Base-by-base conservation (phyloP, 2,113 vertebrate genomes). In the Neolamprologus sp. region DNA sequence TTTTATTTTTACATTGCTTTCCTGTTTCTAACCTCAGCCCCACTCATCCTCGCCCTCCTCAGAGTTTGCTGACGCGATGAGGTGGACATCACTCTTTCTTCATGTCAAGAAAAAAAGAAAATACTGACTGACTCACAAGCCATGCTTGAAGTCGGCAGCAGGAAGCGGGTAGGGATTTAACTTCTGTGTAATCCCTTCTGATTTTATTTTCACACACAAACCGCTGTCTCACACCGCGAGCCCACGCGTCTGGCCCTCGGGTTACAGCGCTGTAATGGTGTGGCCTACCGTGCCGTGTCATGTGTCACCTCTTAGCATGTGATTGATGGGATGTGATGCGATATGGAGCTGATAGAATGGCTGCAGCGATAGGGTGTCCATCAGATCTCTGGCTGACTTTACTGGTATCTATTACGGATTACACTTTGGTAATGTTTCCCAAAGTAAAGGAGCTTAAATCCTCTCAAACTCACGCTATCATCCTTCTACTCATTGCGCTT, bases 361-460 rank as follows among this genome's bases (percentile, higher is more conserved):
- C 87, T 19, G 78, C 86, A 58, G 37, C 47, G 84, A 87, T 81
- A 60, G 83, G 82, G 49, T 54, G 87, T 89, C 87, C 87, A 87
- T 87, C 83, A 75, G 87, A 91, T 90, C 79, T 84, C 85, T 37
- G 81, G 79, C 84, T 79, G 85, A 55, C 86, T 63, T 33, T 78
- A 81, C 47, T 47, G 5, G 63, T 95, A 94, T 96, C 94, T 80
- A 87, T 95, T 95, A 95, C 94, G 49, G 94, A 94, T 96, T 93
- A 96, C 85, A 83, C 91, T 94, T 87, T 91, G n/a, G 53, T 89
- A 85, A 92, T 85, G 91, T 92, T 91, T 86, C 80, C 91, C 81
- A 85, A 91, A 85, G 91, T 92, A 87, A 89, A 89, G 80, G 57
- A 94, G 81, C 86, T 93, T 89, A 94, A 92, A 92, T 90, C 91